Evolutionary conservation across 2,797 vertebrate genomes (phyloP).

Genomic region (Schizopygopsis malacanthus): DNA sequence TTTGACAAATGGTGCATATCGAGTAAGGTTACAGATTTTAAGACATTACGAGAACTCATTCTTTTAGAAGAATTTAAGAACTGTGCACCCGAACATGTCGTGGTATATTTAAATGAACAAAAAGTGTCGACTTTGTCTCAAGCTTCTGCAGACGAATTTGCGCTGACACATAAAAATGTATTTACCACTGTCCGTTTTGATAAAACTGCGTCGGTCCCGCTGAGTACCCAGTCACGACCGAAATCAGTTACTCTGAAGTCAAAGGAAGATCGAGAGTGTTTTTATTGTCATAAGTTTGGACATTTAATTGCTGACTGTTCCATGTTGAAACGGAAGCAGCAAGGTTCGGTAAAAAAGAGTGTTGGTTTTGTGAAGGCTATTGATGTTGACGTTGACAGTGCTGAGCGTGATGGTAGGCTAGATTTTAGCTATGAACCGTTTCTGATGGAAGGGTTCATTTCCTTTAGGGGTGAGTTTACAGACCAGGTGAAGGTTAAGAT

Average conservation of each 20-base stretch:
- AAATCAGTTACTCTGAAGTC: neutral
- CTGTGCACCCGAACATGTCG: too few relatives aligned
- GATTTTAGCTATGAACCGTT: neutral
- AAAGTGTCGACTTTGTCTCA: too few relatives aligned
- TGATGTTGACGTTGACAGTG: neutral
- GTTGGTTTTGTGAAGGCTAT: neutral
- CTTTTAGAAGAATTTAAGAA: too few relatives aligned
- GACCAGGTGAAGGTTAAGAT: neutral
- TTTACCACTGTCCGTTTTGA: too few relatives aligned
- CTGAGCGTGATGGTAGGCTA: neutral
- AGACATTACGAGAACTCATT: too few relatives aligned
- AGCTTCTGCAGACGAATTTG: too few relatives aligned
- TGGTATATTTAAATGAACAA: too few relatives aligned
- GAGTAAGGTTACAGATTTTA: too few relatives aligned
- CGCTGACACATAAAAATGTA: too few relatives aligned
- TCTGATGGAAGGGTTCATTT: neutral
- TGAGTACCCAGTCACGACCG: neutral
- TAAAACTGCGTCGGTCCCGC: neutral
- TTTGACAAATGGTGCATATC: too few relatives aligned
- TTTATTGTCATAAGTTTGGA: constrained; percentile 22
- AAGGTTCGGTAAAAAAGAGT: neutral
- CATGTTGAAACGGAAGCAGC: neutral
- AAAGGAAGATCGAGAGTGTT: constrained; percentile 13
- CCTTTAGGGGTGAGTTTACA: neutral
- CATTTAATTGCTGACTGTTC: constrained; percentile 25